Base-by-base conservation (phyloP, 2,888 invertebrate genomes). In the Scaptomyza flava region DNA sequence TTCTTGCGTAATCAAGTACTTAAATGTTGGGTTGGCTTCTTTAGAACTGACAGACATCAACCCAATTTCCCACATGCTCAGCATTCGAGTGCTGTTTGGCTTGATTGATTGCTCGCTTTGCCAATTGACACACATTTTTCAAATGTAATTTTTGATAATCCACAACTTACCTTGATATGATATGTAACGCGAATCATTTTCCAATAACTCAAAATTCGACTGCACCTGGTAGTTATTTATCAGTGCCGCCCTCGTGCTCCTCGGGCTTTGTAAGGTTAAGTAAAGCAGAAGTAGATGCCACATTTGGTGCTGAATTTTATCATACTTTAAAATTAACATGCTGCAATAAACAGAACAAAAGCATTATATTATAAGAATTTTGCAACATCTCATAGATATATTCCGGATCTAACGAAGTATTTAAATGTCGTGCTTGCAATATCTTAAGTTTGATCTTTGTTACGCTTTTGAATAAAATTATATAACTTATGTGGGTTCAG, bases 111-210 rank as follows among this genome's bases (percentile, higher is more conserved):
- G 70, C 54, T 41, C 17, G 41, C 41, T 17, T 1, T 41, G 17
- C 51, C 43, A 80, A 80, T 84, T 84, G 86, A 84, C 85, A 81
- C 31, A 74, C 50, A 79, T 34, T 74, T 59, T 52, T 41, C 6
- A 20, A 45, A 45, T 36, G 20, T 20, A 9, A 23, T 50, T 72
- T 73, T 66, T 76, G 82, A 87, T 87, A 87, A 78, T 81, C 60
- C 57, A 56, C 6, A 30, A 81, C 81, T 83, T 81, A 92, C 92
- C 92, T 90, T 91, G 90, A 86, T 90, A 91, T 72, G 91, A 91
- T 77, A 92, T 91, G 70, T 89, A 92, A 67, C 92, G 90, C 68
- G 92, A 92, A 88, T 92, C 92, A 70, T 90, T 91, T 67, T 91
- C 90, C 73, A 88, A 72, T 62, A 90, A 72, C 53, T 90, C 91